Base-by-base conservation (phyloP, 2,113 vertebrate genomes). In the Cochlearius cochlearius region DNA sequence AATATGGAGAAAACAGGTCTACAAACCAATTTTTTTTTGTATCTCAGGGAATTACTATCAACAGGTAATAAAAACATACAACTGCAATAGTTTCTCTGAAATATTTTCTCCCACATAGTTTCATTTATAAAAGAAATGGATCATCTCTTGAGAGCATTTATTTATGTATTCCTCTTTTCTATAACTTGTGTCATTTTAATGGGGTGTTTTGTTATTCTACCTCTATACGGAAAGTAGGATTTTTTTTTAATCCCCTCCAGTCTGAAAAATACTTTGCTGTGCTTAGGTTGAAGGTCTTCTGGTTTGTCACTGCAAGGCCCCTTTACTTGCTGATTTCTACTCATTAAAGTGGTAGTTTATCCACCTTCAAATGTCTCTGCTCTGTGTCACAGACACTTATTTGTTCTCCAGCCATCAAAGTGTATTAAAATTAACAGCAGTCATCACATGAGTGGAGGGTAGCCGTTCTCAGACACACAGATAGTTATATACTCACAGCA, bases 311-410 rank as follows among this genome's bases (percentile, higher is more conserved):
- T 88, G 69, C 77, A 94, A 94, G 89, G 85, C 74, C 95, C 68
- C 96, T 95, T 97, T 98, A 97, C 98, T 98, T 98, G 98, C 98
- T 98, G 98, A 98, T 98, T 98, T 97, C 98, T 96, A 97, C 98
- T 99, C 98, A 98, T 99, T 99, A 99, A 98, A 98, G 98, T 98
- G 93, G 96, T 96, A 95, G 97, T 98, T 98, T 98, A 98, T 98
- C 98, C 98, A 97, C 96, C 95, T 96, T 95, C 91, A 96, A 90
- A 97, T 95, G 98, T 98, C 97, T 97, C 98, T 98, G 98, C 97
- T 96, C 98, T 97, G 95, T 98, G 98, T 98, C 98, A 98, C 98
- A 98, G 98, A 98, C 98, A 99, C 98, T 98, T 98, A 98, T 99
- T 98, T 98, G 98, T 98, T 98, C 98, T 98, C 98, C 97, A 98